Percentiles rank a stretch among this genome's conserved stretches.
Evolutionary conservation across 2,113 vertebrate species (phyloP).

Genomic region (Cacatua alba): DNA sequence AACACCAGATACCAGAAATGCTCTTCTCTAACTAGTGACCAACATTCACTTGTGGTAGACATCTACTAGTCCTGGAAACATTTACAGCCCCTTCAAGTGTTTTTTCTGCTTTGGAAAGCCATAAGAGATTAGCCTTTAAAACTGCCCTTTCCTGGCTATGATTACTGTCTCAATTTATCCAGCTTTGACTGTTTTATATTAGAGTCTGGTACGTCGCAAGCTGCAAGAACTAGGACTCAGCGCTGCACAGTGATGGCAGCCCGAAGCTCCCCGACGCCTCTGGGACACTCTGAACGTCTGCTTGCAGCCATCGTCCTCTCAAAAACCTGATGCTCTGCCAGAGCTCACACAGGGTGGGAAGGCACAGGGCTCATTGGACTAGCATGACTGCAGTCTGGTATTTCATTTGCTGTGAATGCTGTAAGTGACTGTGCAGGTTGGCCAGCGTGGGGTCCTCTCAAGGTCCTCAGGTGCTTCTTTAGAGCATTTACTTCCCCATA

Average conservation of each 20-base stretch:
- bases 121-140: background rate
- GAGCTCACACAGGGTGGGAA: background rate
- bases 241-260: background rate
- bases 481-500: background rate
- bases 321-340: background rate
- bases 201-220: background rate
- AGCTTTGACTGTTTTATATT: background rate
- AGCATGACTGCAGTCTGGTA: background rate
- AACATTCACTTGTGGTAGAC: background rate
- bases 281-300: background rate
- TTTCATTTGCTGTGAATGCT: background rate
- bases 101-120: background rate
- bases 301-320: background rate
- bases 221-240: background rate
- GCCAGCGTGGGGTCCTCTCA: background rate
- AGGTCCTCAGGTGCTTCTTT: background rate
- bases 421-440: background rate
- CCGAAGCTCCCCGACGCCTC: accelerated
- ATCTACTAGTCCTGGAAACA: background rate
- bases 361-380: accelerated
- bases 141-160: background rate
- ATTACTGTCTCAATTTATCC: background rate
- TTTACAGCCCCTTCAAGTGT: background rate
- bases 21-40: background rate
- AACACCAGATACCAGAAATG: background rate